Evolutionary conservation across 2,888 invertebrate genomes (phyloP), one percentile per base, ranked within the genome.

Genomic region (Ommatoiulus sabulosus): DNA sequence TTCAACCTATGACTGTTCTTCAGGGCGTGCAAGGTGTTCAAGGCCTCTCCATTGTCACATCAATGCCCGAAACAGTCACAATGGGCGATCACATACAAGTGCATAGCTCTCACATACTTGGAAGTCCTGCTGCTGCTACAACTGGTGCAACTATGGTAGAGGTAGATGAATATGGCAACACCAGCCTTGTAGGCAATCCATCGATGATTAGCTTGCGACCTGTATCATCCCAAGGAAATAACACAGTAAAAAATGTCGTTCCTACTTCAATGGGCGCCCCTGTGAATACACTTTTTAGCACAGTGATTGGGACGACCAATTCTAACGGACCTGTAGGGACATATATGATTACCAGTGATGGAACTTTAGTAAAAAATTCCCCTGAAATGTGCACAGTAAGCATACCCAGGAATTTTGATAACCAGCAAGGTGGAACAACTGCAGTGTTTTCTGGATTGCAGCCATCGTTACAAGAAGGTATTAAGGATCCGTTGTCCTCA

Each of bases 21-120:
- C 89, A 86, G 46, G 89, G 89, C 87, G n/a, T 89, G 35, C 87
- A 52, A 44, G 89, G 89, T 12, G 52, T 88, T 8, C 88, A 88
- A 20, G 88, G 88, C 0, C 57, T 88, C n/a, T 88, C 88, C 2
- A 86, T 88, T 43, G 84, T 88, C 44, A 88, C 72, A 20, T 72
- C 88, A 8, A 43, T 88, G 35, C 88, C 46, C 0, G 88, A 88
- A 7, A 6, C 17, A 4, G 86, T 88, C 8, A 17, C 86, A 0
- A 35, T 88, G 43, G 43, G 63, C 12, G 88, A 85, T 86, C 35
- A 44, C 43, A 35, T 52, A 44, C 85, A 86, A 46, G 8, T 86
- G n/a, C 86, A 57, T 17, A 46, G 44, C 12, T 87, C 84, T 44
- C 44, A 85, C 44, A 72, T 88, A n/a, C 44, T 88, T 5, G 85